Evolutionary conservation across 2,888 invertebrate genomes (phyloP).

Genomic region (Dorcus parallelipipedus): DNA sequence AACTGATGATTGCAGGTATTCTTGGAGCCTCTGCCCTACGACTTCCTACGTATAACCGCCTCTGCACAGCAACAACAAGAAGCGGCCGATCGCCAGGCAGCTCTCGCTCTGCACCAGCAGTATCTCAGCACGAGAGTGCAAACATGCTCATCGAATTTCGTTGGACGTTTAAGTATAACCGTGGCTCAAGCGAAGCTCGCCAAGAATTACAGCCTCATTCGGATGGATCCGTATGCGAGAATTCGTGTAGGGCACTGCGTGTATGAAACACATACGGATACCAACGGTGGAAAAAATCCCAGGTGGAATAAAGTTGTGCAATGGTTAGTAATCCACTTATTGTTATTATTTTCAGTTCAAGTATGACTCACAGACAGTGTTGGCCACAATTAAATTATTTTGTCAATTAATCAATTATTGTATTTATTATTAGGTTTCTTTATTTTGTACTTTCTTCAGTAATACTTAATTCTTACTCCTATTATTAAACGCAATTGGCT

Average conservation of each 20-base stretch:
- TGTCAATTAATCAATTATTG: too few relatives aligned
- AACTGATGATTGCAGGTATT: slow-evolving; percentile 59
- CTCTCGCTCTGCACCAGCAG: slow-evolving; percentile 68
- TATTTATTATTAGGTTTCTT: too few relatives aligned
- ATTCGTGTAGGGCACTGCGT: slow-evolving; percentile 90
- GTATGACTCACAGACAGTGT: too few relatives aligned
- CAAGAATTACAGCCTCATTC: slow-evolving; percentile 91
- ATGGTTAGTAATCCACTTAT: slow-evolving; percentile 57
- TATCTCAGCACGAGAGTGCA: slow-evolving; percentile 22
- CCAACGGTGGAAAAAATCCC: slow-evolving; percentile 93
- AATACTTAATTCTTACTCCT: too few relatives aligned
- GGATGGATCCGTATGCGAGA: slow-evolving; percentile 96
- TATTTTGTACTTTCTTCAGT: too few relatives aligned
- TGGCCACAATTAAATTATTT: too few relatives aligned
- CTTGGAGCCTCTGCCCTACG: slow-evolving; percentile 74
- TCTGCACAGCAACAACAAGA: slow-evolving; percentile 64
- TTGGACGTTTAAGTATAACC: slow-evolving; percentile 79
- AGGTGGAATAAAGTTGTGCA: slow-evolving; percentile 95
- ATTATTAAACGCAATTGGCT: too few relatives aligned
- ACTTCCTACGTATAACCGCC: slow-evolving; percentile 64
- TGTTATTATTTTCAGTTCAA: too few relatives aligned
- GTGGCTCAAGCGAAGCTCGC: slow-evolving; percentile 87
- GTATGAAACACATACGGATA: slow-evolving; percentile 93
- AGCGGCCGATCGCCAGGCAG: slow-evolving; percentile 76
- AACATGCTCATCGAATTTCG: slow-evolving; percentile 48